phyloP scores from a whole-genome alignment of 2,797 vertebrate genomes.

The Clarias laeviceps region DNA sequence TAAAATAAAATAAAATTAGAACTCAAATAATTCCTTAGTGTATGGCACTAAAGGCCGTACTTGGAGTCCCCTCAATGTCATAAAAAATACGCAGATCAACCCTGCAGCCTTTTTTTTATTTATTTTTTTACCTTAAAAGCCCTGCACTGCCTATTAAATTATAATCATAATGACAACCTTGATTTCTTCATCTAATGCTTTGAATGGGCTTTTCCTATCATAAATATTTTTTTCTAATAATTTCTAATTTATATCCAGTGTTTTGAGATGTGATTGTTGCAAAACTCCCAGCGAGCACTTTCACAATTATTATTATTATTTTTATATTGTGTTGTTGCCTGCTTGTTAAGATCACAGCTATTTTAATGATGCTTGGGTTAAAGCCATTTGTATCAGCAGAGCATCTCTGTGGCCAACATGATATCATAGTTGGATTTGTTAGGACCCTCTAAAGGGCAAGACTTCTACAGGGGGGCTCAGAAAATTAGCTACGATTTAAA shows the following conservation, averaged over 20 bases:
- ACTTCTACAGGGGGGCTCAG: slow-evolving; percentile 16
- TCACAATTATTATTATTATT: slow-evolving; percentile 16
- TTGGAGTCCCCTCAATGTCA: background rate
- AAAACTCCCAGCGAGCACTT: background rate
- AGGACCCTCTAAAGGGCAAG: slow-evolving; percentile 27
- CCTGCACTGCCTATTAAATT: background rate
- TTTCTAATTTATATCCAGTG: background rate
- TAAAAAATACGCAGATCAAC: background rate
- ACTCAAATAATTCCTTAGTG: background rate
- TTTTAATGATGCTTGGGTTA: slow-evolving; percentile 39
- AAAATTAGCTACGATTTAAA: slow-evolving; percentile 9
- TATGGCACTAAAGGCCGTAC: background rate
- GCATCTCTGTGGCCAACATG: slow-evolving; percentile 39
- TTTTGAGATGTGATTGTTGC: slow-evolving; percentile 1
- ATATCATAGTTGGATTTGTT: slow-evolving; percentile 45
- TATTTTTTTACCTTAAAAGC: background rate
- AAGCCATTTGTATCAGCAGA: slow-evolving; percentile 39
- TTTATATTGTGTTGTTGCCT: slow-evolving; percentile 43
- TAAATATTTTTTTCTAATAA: slow-evolving; percentile 1
- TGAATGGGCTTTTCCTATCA: background rate
- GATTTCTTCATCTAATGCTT: background rate
- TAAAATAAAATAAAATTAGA: background rate
- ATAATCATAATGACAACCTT: background rate
- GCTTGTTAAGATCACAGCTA: slow-evolving; percentile 45
- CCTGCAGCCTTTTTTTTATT: background rate